These are phyloP conservation scores for Drosophila fungiperda DNA, from an alignment of 2,888 invertebrate genomes.

Conservation along the genomic window DNA sequence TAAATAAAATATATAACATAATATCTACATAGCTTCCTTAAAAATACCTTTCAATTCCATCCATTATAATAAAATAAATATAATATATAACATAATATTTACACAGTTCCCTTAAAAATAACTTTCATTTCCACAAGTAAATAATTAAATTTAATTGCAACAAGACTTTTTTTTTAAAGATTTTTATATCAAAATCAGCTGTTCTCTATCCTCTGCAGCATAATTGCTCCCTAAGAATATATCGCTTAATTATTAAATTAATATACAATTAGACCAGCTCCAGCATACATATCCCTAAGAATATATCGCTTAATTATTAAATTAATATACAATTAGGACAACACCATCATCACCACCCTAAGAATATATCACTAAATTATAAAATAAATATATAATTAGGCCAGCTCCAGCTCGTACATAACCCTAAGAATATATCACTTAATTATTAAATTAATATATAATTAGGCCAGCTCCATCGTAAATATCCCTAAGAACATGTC, in stretches of 20 bases:
- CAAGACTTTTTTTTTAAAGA: background rate
- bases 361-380: background rate
- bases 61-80: background rate
- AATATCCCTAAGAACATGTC: background rate
- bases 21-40: background rate
- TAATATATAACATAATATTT: background rate
- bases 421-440: too few species aligned
- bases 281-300: background rate
- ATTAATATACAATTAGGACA: background rate
- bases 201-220: background rate
- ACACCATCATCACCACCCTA: background rate
- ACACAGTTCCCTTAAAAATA: background rate
- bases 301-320: background rate
- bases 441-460: background rate
- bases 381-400: background rate
- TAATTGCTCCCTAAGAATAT: background rate
- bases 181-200: background rate
- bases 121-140: background rate
- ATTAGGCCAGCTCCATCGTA: background rate
- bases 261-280: background rate
- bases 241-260: background rate
- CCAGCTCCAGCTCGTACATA: background rate
- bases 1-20: background rate
- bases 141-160: background rate
- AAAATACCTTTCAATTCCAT: too few species aligned